These are phyloP conservation scores for Hypanus sabinus DNA, from an alignment of 2,113 vertebrate species.

Conservation along the genomic window DNA sequence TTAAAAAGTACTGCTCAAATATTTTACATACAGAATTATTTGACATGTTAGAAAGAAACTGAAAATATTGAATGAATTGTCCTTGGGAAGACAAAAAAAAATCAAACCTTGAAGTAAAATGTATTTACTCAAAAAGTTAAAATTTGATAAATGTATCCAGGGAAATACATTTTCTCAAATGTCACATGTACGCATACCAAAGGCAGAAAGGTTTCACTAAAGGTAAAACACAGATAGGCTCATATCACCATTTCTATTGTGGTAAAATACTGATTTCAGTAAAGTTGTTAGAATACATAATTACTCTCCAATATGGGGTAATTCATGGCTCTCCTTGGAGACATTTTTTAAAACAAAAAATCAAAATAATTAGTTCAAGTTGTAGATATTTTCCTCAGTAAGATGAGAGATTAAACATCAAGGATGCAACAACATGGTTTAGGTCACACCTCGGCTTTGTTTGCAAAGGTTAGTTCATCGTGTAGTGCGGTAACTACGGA, in stretches of 20 bases:
- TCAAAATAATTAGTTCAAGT: neutral
- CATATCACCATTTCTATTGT: neutral
- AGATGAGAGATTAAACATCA: neutral
- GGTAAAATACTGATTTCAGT: neutral
- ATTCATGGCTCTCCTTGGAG: neutral
- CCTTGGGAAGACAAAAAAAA: neutral
- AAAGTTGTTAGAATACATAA: neutral
- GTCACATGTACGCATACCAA: too few relatives aligned
- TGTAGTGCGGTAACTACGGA: constrained; percentile 52
- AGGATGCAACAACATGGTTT: constrained; percentile 8
- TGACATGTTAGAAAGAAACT: neutral
- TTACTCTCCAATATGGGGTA: neutral
- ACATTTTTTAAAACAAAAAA: neutral
- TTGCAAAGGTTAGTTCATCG: neutral
- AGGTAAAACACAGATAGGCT: neutral
- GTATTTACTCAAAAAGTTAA: neutral
- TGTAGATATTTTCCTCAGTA: neutral
- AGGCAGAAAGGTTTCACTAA: neutral
- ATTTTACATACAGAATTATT: neutral
- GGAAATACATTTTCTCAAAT: neutral
- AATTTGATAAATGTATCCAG: neutral
- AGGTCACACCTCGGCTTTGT: constrained; percentile 19
- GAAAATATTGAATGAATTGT: neutral
- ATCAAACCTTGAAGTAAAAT: neutral
- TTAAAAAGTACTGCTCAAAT: neutral